phyloP scores from a whole-genome alignment of 92 coral and sea anemone species.

The Heliopora coerulea region DNA sequence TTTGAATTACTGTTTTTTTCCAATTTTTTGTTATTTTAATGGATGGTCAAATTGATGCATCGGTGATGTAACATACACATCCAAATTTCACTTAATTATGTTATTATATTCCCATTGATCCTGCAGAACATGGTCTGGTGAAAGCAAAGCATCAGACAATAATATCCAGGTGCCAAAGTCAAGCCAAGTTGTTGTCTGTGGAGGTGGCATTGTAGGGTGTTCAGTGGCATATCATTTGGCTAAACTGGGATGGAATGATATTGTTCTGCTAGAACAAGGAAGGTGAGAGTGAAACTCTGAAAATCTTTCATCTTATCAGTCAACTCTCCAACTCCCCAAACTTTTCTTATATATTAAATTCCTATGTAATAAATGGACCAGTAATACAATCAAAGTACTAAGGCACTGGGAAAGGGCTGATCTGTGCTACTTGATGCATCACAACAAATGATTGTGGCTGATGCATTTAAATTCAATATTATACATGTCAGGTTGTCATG shows the following conservation, averaged over 20 bases:
- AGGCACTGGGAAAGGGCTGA: too few species aligned
- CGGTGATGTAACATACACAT: too few species aligned
- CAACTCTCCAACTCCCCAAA: not conserved
- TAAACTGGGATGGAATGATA: slow-evolving; percentile 85
- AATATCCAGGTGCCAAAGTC: slow-evolving; percentile 56
- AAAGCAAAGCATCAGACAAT: not conserved
- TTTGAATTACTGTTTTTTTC: too few species aligned
- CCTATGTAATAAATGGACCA: too few species aligned
- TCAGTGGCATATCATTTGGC: slow-evolving; percentile 95
- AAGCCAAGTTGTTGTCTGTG: slow-evolving; percentile 78
- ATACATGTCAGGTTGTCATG: slow-evolving; percentile 65
- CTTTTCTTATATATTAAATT: too few species aligned
- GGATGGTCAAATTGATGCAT: too few species aligned
- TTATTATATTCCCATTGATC: not conserved
- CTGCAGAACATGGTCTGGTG: slow-evolving; percentile 13
- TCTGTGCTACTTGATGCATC: too few species aligned
- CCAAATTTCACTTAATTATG: too few species aligned
- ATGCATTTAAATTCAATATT: too few species aligned
- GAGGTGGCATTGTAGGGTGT: slow-evolving; percentile 89
- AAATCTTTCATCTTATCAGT: not conserved
- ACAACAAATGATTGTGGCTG: too few species aligned
- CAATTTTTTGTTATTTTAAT: too few species aligned
- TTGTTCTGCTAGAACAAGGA: slow-evolving; percentile 88
- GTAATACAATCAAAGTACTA: too few species aligned
- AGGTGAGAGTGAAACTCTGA: slow-evolving; percentile 49